A percentile compares a stretch with the other conserved stretches of the same genome.
Conservation (phyloP, 2,888 invertebrate species). For the Resseliella maxima region DNA sequence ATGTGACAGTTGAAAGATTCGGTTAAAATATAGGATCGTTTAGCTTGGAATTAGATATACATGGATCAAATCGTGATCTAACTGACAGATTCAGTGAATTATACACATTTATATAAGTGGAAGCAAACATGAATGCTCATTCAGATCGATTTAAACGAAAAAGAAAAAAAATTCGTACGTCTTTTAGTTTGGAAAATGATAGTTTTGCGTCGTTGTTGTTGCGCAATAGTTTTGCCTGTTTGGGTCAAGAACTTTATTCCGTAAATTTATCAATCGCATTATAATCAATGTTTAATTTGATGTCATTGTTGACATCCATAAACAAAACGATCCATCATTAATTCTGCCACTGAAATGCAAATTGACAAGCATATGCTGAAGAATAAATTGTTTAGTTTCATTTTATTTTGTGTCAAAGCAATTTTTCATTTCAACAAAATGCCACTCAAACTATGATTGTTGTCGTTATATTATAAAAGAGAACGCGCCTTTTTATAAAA, state of each 20-base stretch:
- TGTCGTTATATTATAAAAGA: too few species aligned
- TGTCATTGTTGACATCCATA: background rate
- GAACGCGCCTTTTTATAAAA: too few species aligned
- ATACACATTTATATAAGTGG: background rate
- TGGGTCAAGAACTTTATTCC: constrained; percentile 9
- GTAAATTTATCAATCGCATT: background rate
- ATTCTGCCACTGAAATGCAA: background rate
- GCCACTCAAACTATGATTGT: background rate
- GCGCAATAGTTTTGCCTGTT: background rate
- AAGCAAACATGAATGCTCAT: too few species aligned
- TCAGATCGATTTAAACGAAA: too few species aligned
- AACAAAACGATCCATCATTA: background rate
- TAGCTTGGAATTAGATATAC: background rate
- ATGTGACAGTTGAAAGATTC: constrained; percentile 1
- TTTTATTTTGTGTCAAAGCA: background rate
- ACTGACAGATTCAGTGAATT: background rate
- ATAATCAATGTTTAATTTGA: background rate
- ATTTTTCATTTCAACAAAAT: background rate
- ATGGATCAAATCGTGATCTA: background rate
- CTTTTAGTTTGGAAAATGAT: background rate
- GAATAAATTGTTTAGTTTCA: background rate
- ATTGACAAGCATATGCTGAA: background rate
- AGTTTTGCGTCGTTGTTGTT: too few species aligned
- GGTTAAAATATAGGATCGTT: background rate
- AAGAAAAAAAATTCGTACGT: too few species aligned